Conservation (phyloP, 2,113 vertebrate species). For the Delphinapterus leucas region DNA sequence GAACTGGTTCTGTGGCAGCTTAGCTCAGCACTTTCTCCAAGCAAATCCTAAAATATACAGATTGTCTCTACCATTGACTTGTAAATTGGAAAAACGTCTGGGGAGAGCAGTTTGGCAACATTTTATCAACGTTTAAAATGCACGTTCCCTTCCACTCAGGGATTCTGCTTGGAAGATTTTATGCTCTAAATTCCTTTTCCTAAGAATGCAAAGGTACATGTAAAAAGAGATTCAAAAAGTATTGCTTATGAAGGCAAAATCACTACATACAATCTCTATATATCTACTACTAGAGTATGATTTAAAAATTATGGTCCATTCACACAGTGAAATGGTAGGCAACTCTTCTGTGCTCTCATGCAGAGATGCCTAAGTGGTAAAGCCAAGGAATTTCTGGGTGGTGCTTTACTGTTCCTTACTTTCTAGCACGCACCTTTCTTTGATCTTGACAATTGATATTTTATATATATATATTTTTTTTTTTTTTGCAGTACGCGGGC, state of each 20-base stretch:
- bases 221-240: not conserved
- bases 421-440: not conserved
- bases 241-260: slow-evolving; percentile 13
- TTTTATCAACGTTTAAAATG: not conserved
- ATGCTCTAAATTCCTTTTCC: not conserved
- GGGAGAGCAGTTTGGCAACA: not conserved
- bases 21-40: not conserved
- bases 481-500: too few species aligned
- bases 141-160: not conserved
- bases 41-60: not conserved
- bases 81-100: not conserved
- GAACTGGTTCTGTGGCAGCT: not conserved
- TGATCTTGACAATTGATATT: not conserved
- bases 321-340: not conserved
- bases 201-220: not conserved
- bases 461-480: not conserved
- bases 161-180: not conserved
- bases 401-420: not conserved
- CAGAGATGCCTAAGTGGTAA: not conserved
- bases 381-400: not conserved
- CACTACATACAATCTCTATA: not conserved
- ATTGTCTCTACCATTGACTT: not conserved
- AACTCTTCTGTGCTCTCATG: not conserved
- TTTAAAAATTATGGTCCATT: not conserved
- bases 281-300: not conserved